Base-by-base conservation (phyloP, 2,797 vertebrate species). In the Leptatherina wallacei region DNA sequence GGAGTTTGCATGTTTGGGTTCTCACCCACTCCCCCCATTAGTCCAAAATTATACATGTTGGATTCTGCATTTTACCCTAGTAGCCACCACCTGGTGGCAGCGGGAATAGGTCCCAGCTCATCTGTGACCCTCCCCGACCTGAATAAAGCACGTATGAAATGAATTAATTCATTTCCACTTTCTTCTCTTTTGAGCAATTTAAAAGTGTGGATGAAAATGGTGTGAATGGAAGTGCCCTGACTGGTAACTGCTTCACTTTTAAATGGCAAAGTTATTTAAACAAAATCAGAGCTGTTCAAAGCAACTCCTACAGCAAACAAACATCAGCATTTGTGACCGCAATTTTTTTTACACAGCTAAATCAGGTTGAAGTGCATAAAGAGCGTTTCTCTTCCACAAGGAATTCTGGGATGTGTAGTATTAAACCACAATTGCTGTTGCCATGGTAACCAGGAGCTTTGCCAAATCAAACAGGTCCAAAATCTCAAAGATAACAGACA, bases 371-470 rank as follows among this genome's bases (percentile, higher is more conserved):
- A 8, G 1, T n/a, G 44, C 44, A 20, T 20, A 20, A 5, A 3
- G 44, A 47, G 44, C 20, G 6, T n/a, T 47, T 47, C 44, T 7
- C 20, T 20, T 20, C 22, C 8, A 8, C 5, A 18, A 57, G 60
- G 29, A 59, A 62, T 49, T 62, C 49, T 38, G 57, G 56, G 20
- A 56, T 8, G 27, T 49, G 22, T 57, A 18, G 11, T 64, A 32
- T 52, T 16, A 29, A 42, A 13, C 18, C 29, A 35, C 27, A 70
- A 18, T 65, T 42, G 20, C 6, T 47, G 49, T 64, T 66, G 36
- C 62, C 49, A 61, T 51, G 38, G 65, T 10, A 70, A 80, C 56
- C 6, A 35, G 0, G 2, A 4, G 12, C 58, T 35, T 62, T 29
- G 38, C 30, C 38, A 60, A 62, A 57, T 51, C 57, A 64, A 47